phyloP scores from a whole-genome alignment of 2,113 vertebrate genomes.

The Hemicordylus capensis region DNA sequence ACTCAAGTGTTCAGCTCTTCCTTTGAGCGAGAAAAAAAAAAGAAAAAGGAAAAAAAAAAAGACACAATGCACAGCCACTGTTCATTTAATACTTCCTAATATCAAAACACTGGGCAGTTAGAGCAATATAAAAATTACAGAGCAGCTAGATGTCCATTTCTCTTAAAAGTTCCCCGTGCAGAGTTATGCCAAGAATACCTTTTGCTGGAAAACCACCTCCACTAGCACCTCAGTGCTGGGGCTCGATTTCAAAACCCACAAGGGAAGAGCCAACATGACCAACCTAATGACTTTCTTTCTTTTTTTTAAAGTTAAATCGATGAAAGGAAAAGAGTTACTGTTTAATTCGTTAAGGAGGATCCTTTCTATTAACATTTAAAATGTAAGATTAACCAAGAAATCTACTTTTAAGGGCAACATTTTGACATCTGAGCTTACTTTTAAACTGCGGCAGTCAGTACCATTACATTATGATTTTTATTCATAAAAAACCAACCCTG shows the following conservation, averaged over 20 bases:
- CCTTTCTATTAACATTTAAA: constrained; percentile 77
- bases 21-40: constrained; percentile 49
- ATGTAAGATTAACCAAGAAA: constrained; percentile 74
- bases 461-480: constrained; percentile 77
- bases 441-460: constrained; percentile 78
- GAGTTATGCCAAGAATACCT: constrained; percentile 44
- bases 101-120: constrained; percentile 60
- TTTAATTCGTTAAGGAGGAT: constrained; percentile 78
- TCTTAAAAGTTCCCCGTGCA: constrained; percentile 55
- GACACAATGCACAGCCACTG: constrained; percentile 57
- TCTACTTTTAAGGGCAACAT: constrained; percentile 77
- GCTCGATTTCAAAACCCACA: constrained; percentile 99
- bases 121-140: constrained; percentile 43
- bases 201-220: constrained; percentile 48
- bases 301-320: constrained; percentile 73
- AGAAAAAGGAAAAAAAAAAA: constrained; percentile 56
- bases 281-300: too few species aligned
- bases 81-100: constrained; percentile 60
- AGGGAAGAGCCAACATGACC: constrained; percentile 78
- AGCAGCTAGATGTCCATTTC: constrained; percentile 47
- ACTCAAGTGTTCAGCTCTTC: constrained; percentile 33
- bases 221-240: constrained; percentile 91
- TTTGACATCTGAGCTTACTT: constrained; percentile 76
- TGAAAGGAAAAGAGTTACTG: constrained; percentile 70
- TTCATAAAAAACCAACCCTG: constrained; percentile 79